Evolutionary conservation across 2,888 invertebrate species (phyloP).

Genomic region (Portevinia maculata): DNA sequence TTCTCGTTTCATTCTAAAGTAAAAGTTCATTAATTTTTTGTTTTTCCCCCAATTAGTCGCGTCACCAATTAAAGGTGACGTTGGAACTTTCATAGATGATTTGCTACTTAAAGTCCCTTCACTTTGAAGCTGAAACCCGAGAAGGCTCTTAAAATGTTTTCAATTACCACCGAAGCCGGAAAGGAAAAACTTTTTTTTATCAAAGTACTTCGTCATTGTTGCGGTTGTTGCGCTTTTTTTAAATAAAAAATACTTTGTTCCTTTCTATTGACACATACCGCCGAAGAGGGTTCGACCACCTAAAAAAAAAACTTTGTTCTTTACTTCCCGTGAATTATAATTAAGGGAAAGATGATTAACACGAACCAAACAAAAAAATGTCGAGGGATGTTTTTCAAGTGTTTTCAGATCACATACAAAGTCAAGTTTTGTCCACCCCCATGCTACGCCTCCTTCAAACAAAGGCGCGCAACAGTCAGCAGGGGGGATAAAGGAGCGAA

Average conservation of each 20-base stretch:
- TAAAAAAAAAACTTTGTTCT: constrained; percentile 47
- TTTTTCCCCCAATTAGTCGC: constrained; percentile 64
- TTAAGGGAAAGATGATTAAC: constrained; percentile 73
- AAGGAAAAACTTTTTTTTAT: constrained; percentile 39
- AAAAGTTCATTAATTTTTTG: constrained; percentile 70
- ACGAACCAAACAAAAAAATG: constrained; percentile 25
- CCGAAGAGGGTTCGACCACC: constrained; percentile 69
- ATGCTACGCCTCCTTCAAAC: constrained; percentile 25
- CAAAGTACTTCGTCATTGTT: constrained; percentile 62
- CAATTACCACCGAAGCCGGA: constrained; percentile 59
- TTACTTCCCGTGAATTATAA: constrained; percentile 64
- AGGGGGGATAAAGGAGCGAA: constrained; percentile 18
- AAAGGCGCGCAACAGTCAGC: constrained; percentile 41
- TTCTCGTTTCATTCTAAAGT: constrained; percentile 36
- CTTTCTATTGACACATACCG: constrained; percentile 68
- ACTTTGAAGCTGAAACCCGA: constrained; percentile 62
- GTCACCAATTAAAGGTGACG: constrained; percentile 74
- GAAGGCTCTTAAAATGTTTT: constrained; percentile 73
- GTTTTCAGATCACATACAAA: constrained; percentile 70
- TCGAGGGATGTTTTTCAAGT: constrained; percentile 68
- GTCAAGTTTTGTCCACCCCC: constrained; percentile 55
- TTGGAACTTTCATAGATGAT: constrained; percentile 71
- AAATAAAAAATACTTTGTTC: constrained; percentile 47
- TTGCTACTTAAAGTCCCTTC: constrained; percentile 72
- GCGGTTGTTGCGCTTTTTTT: constrained; percentile 71